These are phyloP conservation scores for Odocoileus hemionus DNA, from an alignment of 2,113 vertebrate species.

Conservation along the genomic window DNA sequence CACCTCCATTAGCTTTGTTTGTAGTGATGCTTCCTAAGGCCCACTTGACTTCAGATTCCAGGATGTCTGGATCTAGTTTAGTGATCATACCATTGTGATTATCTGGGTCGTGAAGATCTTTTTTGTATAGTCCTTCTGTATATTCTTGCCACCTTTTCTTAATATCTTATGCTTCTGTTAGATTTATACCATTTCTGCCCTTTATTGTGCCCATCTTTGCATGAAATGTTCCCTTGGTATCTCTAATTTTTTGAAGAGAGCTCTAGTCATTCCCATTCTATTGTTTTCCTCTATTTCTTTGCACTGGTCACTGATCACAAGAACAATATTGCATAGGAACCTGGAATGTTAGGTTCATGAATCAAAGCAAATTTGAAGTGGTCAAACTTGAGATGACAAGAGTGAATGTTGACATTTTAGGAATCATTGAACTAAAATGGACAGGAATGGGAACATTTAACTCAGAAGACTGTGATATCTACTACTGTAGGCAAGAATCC, in stretches of 20 bases:
- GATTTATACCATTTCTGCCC: not conserved
- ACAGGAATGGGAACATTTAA: not conserved
- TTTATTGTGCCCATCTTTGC: not conserved
- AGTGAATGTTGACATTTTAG: not conserved
- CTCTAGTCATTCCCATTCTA: not conserved
- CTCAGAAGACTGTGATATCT: not conserved
- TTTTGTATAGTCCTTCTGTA: not conserved
- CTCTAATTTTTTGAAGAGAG: not conserved
- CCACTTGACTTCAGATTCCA: not conserved
- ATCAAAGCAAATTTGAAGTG: not conserved
- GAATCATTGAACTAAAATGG: not conserved
- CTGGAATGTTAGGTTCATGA: not conserved
- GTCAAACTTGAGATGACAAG: not conserved
- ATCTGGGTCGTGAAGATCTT: not conserved
- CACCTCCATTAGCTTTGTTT: rapidly evolving
- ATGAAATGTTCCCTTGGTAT: not conserved
- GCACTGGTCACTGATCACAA: not conserved
- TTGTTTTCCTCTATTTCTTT: not conserved
- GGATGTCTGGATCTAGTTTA: not conserved
- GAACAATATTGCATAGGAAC: not conserved
- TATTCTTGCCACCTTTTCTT: not conserved
- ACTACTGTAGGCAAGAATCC: not conserved
- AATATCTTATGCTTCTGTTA: not conserved
- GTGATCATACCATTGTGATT: not conserved
- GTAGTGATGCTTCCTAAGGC: rapidly evolving